phyloP scores from a whole-genome alignment of 2,797 vertebrate genomes.

The Hemitrygon akajei region DNA sequence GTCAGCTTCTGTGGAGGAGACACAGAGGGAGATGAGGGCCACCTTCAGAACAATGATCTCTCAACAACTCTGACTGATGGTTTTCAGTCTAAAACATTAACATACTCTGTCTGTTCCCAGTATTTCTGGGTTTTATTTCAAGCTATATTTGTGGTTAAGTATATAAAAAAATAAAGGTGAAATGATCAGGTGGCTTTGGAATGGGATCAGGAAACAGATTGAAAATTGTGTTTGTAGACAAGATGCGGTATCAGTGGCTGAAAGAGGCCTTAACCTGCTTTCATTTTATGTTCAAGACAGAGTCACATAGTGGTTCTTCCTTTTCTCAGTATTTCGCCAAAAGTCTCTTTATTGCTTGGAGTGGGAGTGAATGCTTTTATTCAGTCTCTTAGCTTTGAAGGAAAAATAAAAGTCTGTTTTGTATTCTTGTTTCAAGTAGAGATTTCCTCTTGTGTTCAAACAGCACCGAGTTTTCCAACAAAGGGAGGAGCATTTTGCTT shows the following conservation, averaged over 20 bases:
- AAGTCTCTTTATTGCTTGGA: not conserved
- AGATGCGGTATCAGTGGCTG: not conserved
- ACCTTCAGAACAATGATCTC: no score
- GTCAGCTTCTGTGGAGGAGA: no score
- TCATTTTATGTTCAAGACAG: not conserved
- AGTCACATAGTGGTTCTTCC: not conserved
- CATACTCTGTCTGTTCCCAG: no score
- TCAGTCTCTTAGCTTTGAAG: conserved; percentile 12
- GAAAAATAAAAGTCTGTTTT: not conserved
- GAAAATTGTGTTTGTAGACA: not conserved
- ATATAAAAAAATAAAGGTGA: not conserved
- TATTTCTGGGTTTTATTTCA: no score
- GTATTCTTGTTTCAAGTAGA: not conserved
- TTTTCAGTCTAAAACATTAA: no score
- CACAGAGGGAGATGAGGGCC: no score
- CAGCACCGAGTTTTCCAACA: not conserved
- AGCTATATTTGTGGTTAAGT: not conserved
- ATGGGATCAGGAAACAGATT: not conserved
- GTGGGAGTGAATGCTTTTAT: conserved; percentile 9
- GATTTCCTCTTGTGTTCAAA: not conserved
- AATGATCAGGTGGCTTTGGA: not conserved
- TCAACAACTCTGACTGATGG: no score
- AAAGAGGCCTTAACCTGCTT: not conserved
- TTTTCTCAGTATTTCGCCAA: not conserved
- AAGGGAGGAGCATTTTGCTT: not conserved